Evolutionary conservation across 2,113 vertebrate species (phyloP).

Genomic region (Delphinapterus leucas): DNA sequence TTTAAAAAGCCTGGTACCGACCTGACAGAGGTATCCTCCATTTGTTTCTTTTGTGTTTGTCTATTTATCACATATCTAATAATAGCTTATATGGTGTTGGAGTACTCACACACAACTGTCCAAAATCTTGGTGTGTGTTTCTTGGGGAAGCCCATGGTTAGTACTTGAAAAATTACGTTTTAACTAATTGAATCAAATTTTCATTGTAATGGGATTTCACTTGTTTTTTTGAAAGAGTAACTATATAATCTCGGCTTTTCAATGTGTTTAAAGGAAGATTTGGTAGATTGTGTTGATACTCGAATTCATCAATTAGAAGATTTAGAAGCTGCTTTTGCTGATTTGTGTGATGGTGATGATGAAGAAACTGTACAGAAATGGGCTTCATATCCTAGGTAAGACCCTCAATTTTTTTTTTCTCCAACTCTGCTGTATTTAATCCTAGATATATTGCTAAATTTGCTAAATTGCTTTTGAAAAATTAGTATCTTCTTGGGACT

Average conservation of each 20-base stretch:
- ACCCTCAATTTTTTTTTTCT: background rate
- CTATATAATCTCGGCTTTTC: slow-evolving; percentile 22
- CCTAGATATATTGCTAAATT: background rate
- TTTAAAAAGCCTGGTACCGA: slow-evolving; percentile 88
- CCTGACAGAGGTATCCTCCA: slow-evolving; percentile 84
- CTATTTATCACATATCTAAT: background rate
- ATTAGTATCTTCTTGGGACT: background rate
- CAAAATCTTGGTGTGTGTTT: background rate
- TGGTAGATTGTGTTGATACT: slow-evolving; percentile 91
- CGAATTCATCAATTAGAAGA: slow-evolving; percentile 93
- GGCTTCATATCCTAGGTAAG: slow-evolving; percentile 88
- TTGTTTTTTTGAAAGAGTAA: slow-evolving; percentile 36
- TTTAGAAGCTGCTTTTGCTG: slow-evolving; percentile 93
- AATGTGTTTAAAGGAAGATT: slow-evolving; percentile 79
- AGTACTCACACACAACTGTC: background rate
- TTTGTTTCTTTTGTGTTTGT: slow-evolving; percentile 12
- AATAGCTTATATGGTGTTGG: background rate
- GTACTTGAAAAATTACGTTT: background rate
- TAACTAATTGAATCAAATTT: background rate
- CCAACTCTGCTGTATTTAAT: background rate
- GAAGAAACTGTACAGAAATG: slow-evolving; percentile 88
- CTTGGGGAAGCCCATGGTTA: background rate
- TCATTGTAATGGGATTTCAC: background rate
- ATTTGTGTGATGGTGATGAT: slow-evolving; percentile 91
- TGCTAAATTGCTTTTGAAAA: background rate